Base-by-base conservation (phyloP, 1,140 invertebrate species). In the Lucilia cuprina region DNA sequence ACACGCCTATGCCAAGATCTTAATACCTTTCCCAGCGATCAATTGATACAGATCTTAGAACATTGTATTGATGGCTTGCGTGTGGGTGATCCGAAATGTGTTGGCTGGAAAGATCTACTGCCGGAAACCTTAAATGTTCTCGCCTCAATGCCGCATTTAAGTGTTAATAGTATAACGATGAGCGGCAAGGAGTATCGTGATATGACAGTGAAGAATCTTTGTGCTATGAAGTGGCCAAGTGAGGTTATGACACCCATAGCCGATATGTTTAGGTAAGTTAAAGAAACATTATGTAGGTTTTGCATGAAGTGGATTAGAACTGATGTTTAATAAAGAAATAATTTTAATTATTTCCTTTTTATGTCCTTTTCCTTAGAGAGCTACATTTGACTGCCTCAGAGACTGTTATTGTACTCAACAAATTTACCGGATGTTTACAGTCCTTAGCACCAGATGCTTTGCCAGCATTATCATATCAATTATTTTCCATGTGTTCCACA, bases 21-120 rank as follows among this genome's bases (percentile, higher is more conserved):
- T 17, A 35, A 83, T 12, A 92, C 89, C 82, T 92, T 91, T 74
- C 83, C 88, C 25, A 83, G 88, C 7, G 85, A 91, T 41, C 90
- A 92, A 83, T 85, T 92, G 34, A 86, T 91, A 50, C 87, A 89
- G 86, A 88, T 92, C 5, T 87, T 92, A 47, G 88, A 91, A 83
- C 89, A 91, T 83, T 92, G 92, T 84, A 84, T 91, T n/a, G 89
- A 91, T 41, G 89, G 87, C 19, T 87, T 92, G 75, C 90, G 92
- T 47, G 87, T 87, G 17, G 91, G 90, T 7, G 92, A 90, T 84
- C 86, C 88, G 30, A 89, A 90, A 84, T 90, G 89, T 84, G 87
- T 89, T 65, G 83, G 91, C 49, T 92, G 92, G 92, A 92, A 92
- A 85, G 92, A 92, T 83, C 78, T 92, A 75, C 60, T 92, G 82